Conservation (phyloP, 2,797 vertebrate species). For the Momotus momota region DNA sequence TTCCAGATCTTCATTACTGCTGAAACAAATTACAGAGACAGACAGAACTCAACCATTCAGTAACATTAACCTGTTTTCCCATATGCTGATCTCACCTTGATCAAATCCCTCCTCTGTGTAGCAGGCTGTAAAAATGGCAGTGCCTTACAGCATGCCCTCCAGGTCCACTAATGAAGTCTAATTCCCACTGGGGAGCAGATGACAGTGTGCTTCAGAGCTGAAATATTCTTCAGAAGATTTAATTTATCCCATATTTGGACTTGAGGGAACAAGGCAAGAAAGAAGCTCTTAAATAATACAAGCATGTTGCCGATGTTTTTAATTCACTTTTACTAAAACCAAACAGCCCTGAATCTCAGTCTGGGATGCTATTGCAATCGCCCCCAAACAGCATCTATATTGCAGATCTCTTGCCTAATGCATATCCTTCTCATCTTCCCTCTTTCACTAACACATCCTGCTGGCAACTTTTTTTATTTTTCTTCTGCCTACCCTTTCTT, state of each 20-base stretch:
- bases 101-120: neutral
- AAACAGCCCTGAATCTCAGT: neutral
- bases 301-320: neutral
- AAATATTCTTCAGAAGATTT: constrained; percentile 10
- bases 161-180: neutral
- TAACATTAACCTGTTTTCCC: neutral
- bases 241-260: neutral
- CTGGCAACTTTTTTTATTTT: neutral
- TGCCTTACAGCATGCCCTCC: constrained; percentile 1
- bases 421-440: neutral
- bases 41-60: neutral
- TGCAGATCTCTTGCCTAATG: neutral
- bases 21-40: neutral
- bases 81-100: neutral
- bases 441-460: neutral
- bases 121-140: neutral
- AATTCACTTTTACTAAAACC: neutral
- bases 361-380: neutral
- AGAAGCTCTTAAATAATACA: neutral
- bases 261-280: neutral
- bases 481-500: neutral
- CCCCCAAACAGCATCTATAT: neutral
- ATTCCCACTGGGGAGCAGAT: neutral
- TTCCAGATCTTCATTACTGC: neutral
- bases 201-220: neutral